Base-by-base conservation (phyloP, 2,888 invertebrate species). In the Heliconius hortense region DNA sequence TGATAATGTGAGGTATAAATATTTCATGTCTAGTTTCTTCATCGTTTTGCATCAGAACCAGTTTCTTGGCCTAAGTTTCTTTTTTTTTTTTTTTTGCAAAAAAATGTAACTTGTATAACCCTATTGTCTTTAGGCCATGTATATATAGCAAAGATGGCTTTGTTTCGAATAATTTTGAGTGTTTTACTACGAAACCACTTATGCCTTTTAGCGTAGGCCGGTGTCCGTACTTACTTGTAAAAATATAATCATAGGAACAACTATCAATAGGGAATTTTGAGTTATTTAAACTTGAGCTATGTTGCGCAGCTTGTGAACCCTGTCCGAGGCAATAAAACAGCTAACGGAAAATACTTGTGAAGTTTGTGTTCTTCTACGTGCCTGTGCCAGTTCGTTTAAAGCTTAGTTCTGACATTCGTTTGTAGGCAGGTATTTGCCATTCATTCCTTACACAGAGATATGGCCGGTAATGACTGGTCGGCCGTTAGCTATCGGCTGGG, bases 1-100 rank as follows among this genome's bases (percentile, higher is more conserved):
- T 94, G 93, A 93, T 94, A 94, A 94, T 93, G 90, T 85, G 85
- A 87, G 85, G 87, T 90, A 93, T 92, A 92, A 91, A 92, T 93
- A 91, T 92, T 93, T 91, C 88, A 92, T 92, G 89, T 88, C 88
- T 90, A 87, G 84, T 85, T 85, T 86, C 88, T 89, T 90, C 88
- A 88, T 90, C 88, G 88, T 93, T 92, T 93, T 91, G 89, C 87
- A 82, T 83, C 81, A 84, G 84, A 92, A 92, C 92, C 88, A 85
- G 92, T 92, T 90, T 85, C 83, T 83, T 84, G 85, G 75, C 77
- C 78, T 86, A 87, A 85, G 87, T 86, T 86, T 85, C 48, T 87
- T 85, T 85, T 85, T 83, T 83, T 86, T 86, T 85, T 7, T 87
- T 85, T 84, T 85, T 83, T 83, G 87, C 84, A 86, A 89, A 88